Evolutionary conservation across 2,888 invertebrate genomes (phyloP), one percentile per base, ranked within the genome.

Genomic region (Oligia fasciuncula): DNA sequence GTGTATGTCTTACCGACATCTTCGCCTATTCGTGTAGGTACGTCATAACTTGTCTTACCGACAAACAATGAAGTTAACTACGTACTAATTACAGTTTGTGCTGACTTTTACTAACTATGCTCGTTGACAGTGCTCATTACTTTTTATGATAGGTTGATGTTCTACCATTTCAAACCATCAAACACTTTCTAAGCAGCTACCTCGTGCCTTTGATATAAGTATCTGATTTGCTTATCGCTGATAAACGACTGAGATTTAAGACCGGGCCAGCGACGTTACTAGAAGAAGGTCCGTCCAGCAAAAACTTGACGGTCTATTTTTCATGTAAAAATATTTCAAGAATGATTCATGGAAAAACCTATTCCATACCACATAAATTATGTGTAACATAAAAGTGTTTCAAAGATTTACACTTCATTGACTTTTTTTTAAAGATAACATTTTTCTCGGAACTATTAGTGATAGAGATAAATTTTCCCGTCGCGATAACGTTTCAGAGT

Each of bases 311-410:
- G 85, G 49, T 79, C 68, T 73, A 83, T 76, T 76, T 84, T 83
- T 73, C 46, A 65, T 66, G 67, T 65, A 63, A 67, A 82, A 80
- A 80, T 84, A 69, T 80, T 75, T 84, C n/a, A 51, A 72, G 76
- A 84, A 80, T 80, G 79, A 85, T 79, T 80, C 80, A 87, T 75
- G 63, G 76, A 79, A 74, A 80, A 76, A 65, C 71, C 72, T 72
- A 70, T 85, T 79, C 80, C 80, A 80, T 76, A 73, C 70, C 69
- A 69, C 84, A 82, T 80, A 82, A 86, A 84, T 88, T 79, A 85
- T 80, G 67, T 71, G 70, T 81, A 79, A 69, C 73, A 86, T 88
- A 73, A 86, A 86, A 77, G 71, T 77, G 77, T 84, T 85, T 65
- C 43, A 70, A 81, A 81, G 83, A 85, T 78, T 87, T 87, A 81